A percentile compares a stretch with the other conserved stretches of the same genome.
Evolutionary conservation across 2,797 vertebrate species (phyloP).

Genomic region (Botia kubotai): DNA sequence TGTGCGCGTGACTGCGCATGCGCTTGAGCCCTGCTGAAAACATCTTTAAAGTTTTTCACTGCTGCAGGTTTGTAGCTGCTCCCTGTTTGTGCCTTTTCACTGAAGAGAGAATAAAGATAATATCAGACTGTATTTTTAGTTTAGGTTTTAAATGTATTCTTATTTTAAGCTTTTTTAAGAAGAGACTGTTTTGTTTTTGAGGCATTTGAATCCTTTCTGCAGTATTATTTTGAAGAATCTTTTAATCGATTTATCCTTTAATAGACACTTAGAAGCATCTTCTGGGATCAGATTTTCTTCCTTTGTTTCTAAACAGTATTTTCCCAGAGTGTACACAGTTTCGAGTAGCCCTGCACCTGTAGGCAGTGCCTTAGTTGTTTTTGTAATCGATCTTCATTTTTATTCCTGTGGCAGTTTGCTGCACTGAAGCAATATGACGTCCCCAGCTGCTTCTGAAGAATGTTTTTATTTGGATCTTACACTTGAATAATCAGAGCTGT

Average conservation of each 20-base stretch:
- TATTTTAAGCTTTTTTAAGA: slow-evolving; percentile 56
- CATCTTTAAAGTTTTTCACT: slow-evolving; percentile 20
- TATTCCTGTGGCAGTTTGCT: slow-evolving; percentile 64
- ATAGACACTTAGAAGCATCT: slow-evolving; percentile 16
- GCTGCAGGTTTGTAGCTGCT: slow-evolving; percentile 59
- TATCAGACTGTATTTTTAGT: slow-evolving; percentile 60
- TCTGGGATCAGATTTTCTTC: background rate
- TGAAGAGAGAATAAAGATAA: slow-evolving; percentile 39
- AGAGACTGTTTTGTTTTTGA: slow-evolving; percentile 27
- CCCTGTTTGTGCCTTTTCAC: slow-evolving; percentile 52
- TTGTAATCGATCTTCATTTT: slow-evolving; percentile 66
- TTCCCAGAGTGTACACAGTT: slow-evolving; percentile 35
- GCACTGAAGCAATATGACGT: slow-evolving; percentile 57
- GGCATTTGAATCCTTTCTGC: slow-evolving; percentile 46
- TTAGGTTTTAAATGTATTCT: slow-evolving; percentile 58
- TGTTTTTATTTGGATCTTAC: slow-evolving; percentile 53
- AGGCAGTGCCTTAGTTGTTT: slow-evolving; percentile 55
- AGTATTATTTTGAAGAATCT: slow-evolving; percentile 61
- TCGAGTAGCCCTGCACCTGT: slow-evolving; percentile 18
- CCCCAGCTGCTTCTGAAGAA: slow-evolving; percentile 44
- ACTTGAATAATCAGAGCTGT: slow-evolving; percentile 50
- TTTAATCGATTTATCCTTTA: slow-evolving; percentile 36
- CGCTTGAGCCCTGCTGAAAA: background rate
- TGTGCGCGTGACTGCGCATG: too few relatives aligned
- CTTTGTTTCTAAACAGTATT: slow-evolving; percentile 23